These are phyloP conservation scores for Mythimna loreyi DNA, from an alignment of 2,888 invertebrate species.

Conservation along the genomic window DNA sequence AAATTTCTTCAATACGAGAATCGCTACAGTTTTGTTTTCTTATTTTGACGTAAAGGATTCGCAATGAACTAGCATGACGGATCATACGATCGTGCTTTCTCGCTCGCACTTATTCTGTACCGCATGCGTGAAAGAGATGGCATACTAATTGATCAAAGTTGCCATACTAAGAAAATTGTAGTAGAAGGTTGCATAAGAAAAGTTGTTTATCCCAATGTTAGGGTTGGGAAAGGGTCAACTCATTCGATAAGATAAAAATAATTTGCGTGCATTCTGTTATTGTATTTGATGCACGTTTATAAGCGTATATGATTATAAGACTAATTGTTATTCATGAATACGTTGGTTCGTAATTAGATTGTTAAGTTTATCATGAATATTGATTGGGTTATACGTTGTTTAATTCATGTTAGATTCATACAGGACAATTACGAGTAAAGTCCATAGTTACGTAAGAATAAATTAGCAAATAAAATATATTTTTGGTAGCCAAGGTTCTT, in stretches of 20 bases:
- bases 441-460: slow-evolving; percentile 2
- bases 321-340: slow-evolving; percentile 23
- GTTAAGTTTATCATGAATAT: background rate
- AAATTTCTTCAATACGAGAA: slow-evolving; percentile 76
- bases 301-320: slow-evolving; percentile 14
- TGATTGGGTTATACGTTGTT: slow-evolving; percentile 1
- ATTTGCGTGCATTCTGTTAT: slow-evolving; percentile 33
- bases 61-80: slow-evolving; percentile 77
- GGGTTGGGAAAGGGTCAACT: slow-evolving; percentile 69
- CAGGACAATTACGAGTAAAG: background rate
- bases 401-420: background rate
- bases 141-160: slow-evolving; percentile 65
- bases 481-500: slow-evolving; percentile 7
- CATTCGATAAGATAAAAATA: slow-evolving; percentile 60
- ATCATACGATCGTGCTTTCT: slow-evolving; percentile 86
- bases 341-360: slow-evolving; percentile 16
- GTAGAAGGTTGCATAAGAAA: slow-evolving; percentile 62
- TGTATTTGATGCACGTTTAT: slow-evolving; percentile 22
- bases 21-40: slow-evolving; percentile 77
- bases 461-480: slow-evolving; percentile 4
- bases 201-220: slow-evolving; percentile 63
- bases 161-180: slow-evolving; percentile 70
- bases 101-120: slow-evolving; percentile 63
- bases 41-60: slow-evolving; percentile 77
- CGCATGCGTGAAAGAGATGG: slow-evolving; percentile 69